phyloP scores from a whole-genome alignment of 2,888 invertebrate genomes.

The Patella pellucida region DNA sequence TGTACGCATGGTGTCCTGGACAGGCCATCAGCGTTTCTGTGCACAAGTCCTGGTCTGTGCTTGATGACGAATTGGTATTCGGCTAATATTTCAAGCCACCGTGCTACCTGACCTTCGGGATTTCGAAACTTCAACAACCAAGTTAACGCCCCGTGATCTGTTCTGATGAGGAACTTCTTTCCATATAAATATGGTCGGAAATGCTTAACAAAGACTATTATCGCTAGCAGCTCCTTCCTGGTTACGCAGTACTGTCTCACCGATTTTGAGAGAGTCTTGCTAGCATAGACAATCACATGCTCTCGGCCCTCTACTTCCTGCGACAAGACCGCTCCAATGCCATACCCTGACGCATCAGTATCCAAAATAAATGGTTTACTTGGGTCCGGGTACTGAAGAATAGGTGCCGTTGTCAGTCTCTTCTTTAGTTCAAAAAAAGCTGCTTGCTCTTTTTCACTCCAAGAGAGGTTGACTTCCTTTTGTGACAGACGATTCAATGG shows the following conservation, averaged over 20 bases:
- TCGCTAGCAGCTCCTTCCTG: conserved; percentile 35
- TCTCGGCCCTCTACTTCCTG: conserved; percentile 40
- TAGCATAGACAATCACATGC: conserved; percentile 39
- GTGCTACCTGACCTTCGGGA: conserved; percentile 31
- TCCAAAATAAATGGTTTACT: conserved; percentile 37
- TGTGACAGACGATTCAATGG: conserved; percentile 23
- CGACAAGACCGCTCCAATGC: conserved; percentile 42
- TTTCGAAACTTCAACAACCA: conserved; percentile 37
- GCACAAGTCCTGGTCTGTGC: conserved; percentile 26
- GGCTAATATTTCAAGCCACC: conserved; percentile 32
- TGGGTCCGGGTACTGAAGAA: conserved; percentile 32
- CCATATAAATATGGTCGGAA: conserved; percentile 44
- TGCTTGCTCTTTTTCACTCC: conserved; percentile 28
- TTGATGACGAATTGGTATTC: conserved; percentile 27
- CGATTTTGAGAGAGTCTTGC: conserved; percentile 32
- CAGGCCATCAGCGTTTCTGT: conserved; percentile 28
- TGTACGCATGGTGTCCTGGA: conserved; percentile 14
- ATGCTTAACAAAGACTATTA: conserved; percentile 38
- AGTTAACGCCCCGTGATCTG: conserved; percentile 42
- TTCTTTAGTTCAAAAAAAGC: conserved; percentile 34
- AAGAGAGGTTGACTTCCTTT: conserved; percentile 27
- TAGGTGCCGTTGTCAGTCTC: conserved; percentile 24
- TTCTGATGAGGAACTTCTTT: conserved; percentile 35
- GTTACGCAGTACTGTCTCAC: conserved; percentile 39
- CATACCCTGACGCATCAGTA: conserved; percentile 41